Percentiles rank a stretch among this genome's conserved stretches.
phyloP scores from a whole-genome alignment of 2,113 vertebrate species.

The Neofelis nebulosa region DNA sequence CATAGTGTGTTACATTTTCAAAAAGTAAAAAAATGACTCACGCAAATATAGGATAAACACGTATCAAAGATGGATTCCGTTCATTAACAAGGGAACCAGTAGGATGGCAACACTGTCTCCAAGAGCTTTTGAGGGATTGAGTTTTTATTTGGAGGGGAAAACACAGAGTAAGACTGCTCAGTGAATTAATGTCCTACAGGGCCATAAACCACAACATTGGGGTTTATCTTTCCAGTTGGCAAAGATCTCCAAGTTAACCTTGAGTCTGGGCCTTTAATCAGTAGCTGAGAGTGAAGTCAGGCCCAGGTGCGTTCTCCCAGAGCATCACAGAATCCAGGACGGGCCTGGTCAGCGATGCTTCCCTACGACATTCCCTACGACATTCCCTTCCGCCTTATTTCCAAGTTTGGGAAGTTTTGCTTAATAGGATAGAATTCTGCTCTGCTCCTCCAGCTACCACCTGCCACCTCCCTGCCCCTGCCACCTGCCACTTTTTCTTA shows the following conservation, averaged over 20 bases:
- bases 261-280: neutral
- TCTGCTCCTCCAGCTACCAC: neutral
- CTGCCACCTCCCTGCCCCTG: no score
- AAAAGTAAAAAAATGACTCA: neutral
- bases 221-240: neutral
- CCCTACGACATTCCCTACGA: no score
- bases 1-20: neutral
- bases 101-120: neutral
- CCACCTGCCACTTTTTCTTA: neutral
- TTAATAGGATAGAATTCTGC: neutral
- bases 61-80: neutral
- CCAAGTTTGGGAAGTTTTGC: neutral
- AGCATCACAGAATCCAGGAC: rapidly evolving
- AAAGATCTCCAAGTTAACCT: neutral
- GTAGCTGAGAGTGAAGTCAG: neutral
- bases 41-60: neutral
- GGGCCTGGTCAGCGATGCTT: rapidly evolving
- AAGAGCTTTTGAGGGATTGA: neutral
- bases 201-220: neutral
- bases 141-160: neutral
- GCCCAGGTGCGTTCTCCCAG: neutral
- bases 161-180: neutral
- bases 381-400: neutral
- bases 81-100: neutral
- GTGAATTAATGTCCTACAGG: neutral